Conservation (phyloP, 2,888 invertebrate species). For the Gastrophysa polygoni region DNA sequence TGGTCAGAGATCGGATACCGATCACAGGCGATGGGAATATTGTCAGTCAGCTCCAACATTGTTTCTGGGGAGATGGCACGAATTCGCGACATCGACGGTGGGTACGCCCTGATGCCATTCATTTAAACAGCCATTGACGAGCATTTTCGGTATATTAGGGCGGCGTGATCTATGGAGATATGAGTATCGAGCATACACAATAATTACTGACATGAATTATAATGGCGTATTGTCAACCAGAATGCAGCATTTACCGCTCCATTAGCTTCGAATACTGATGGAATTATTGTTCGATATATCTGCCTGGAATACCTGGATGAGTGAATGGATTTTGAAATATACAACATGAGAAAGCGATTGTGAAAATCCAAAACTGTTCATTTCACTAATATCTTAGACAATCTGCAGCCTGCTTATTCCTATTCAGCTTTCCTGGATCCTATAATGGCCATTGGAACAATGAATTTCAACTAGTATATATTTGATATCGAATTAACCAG, state of each 20-base stretch:
- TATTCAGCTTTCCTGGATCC: no score
- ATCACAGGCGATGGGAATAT: no score
- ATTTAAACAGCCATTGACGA: background rate
- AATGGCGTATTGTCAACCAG: conserved; percentile 15
- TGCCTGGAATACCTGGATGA: background rate
- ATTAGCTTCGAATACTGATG: conserved; percentile 6
- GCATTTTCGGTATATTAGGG: conserved; percentile 14
- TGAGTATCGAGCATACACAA: conserved; percentile 7
- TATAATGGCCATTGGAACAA: no score
- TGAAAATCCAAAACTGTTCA: no score
- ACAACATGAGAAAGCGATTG: no score
- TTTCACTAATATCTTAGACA: no score
- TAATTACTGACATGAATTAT: conserved; percentile 11
- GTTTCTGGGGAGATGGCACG: background rate
- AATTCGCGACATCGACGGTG: background rate
- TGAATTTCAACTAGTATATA: no score
- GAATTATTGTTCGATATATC: background rate
- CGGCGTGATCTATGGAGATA: conserved; percentile 12
- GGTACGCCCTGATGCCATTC: background rate
- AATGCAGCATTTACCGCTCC: conserved; percentile 3
- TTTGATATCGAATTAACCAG: no score
- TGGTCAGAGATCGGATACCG: no score
- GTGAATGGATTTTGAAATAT: background rate
- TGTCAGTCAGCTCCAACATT: background rate
- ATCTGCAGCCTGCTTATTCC: no score